These are phyloP conservation scores for Miltochrista miniata DNA, from an alignment of 2,888 invertebrate genomes.

Conservation along the genomic window DNA sequence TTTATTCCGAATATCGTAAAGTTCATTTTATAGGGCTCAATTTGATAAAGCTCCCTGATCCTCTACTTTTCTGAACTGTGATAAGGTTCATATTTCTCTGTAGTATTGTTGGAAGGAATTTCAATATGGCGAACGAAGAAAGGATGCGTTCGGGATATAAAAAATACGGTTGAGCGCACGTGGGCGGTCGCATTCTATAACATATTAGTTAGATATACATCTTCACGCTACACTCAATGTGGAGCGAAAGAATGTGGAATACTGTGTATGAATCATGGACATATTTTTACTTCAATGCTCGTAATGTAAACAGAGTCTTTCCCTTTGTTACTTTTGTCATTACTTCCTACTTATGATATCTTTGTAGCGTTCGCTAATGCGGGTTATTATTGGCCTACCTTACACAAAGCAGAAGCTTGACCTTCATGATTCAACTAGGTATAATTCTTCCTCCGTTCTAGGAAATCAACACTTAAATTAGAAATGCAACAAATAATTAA, in stretches of 20 bases:
- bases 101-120: slow-evolving; percentile 56
- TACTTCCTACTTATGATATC: slow-evolving; percentile 15
- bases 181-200: slow-evolving; percentile 66
- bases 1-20: slow-evolving; percentile 53
- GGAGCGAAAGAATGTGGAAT: slow-evolving; percentile 34
- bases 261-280: slow-evolving; percentile 31
- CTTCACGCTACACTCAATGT: slow-evolving; percentile 44
- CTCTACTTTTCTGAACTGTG: slow-evolving; percentile 39
- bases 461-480: not conserved
- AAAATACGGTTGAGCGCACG: slow-evolving; percentile 70
- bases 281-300: slow-evolving; percentile 19
- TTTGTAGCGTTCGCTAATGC: slow-evolving; percentile 8
- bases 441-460: not conserved
- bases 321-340: slow-evolving; percentile 17
- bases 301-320: slow-evolving; percentile 16
- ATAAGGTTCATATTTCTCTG: slow-evolving; percentile 57
- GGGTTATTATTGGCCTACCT: slow-evolving; percentile 13
- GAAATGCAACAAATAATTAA: not conserved
- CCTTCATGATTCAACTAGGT: slow-evolving; percentile 3
- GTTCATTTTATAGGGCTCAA: slow-evolving; percentile 49
- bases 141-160: slow-evolving; percentile 69
- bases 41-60: slow-evolving; percentile 26
- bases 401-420: not conserved
- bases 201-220: slow-evolving; percentile 51
- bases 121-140: slow-evolving; percentile 66